phyloP scores from a whole-genome alignment of 2,888 invertebrate species.

The Reticulitermes lucifugus region DNA sequence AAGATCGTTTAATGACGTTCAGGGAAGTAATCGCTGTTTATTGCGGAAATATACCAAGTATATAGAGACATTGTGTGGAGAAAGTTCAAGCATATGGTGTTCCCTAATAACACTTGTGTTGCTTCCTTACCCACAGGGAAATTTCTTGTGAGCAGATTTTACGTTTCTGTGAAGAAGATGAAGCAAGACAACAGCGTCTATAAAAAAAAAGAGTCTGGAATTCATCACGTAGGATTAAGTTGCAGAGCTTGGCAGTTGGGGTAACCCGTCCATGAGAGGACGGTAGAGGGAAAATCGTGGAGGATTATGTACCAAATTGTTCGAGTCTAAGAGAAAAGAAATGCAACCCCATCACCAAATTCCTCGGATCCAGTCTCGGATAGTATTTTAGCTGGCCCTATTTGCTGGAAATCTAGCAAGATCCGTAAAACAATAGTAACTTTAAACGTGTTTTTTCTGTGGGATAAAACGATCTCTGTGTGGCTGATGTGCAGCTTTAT shows the following conservation, averaged over 20 bases:
- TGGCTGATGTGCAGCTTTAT: too few relatives aligned
- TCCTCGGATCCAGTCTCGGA: background rate
- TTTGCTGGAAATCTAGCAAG: too few relatives aligned
- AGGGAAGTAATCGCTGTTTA: too few relatives aligned
- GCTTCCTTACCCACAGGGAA: background rate
- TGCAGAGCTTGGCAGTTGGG: background rate
- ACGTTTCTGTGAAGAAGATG: slow-evolving; percentile 13
- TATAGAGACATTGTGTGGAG: too few relatives aligned
- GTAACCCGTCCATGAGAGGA: background rate
- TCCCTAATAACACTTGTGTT: too few relatives aligned
- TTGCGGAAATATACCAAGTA: too few relatives aligned
- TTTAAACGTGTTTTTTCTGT: too few relatives aligned
- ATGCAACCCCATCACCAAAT: background rate
- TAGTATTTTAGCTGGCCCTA: too few relatives aligned
- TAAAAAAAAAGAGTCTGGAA: background rate
- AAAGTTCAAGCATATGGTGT: too few relatives aligned
- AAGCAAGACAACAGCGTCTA: background rate
- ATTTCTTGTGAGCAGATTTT: background rate
- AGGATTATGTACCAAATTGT: slow-evolving; percentile 14
- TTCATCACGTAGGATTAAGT: slow-evolving; percentile 13
- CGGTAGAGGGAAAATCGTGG: background rate
- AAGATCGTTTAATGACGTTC: too few relatives aligned
- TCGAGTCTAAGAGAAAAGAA: background rate
- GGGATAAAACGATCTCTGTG: too few relatives aligned
- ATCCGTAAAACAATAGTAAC: too few relatives aligned